A percentile compares a stretch with the other conserved stretches of the same genome.
phyloP scores from a whole-genome alignment of 2,797 vertebrate species.

The Vireo griseus region DNA sequence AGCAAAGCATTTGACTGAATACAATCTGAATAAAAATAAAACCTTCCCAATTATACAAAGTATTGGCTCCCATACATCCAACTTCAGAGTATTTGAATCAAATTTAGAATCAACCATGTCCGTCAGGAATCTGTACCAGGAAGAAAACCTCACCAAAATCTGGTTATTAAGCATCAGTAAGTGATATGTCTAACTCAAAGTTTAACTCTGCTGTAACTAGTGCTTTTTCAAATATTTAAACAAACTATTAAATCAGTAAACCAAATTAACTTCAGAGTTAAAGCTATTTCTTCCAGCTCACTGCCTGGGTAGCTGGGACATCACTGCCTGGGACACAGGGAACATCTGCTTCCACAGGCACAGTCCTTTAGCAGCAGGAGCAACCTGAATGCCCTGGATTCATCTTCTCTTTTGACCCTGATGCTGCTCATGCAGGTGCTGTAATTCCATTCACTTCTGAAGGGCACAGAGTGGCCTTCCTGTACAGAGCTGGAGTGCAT shows the following conservation, averaged over 20 bases:
- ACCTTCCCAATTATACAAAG: neutral
- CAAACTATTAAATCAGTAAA: neutral
- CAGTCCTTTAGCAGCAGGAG: neutral
- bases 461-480: neutral
- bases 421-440: rapidly evolving
- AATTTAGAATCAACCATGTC: neutral
- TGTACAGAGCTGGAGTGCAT: neutral
- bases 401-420: neutral
- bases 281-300: neutral
- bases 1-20: neutral
- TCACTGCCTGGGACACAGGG: rapidly evolving
- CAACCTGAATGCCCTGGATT: neutral
- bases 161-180: neutral
- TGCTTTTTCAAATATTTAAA: neutral
- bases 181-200: neutral
- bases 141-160: neutral
- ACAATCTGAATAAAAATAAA: neutral
- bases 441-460: neutral
- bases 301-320: neutral
- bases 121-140: neutral
- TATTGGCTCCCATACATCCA: neutral
- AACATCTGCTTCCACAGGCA: neutral
- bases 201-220: neutral
- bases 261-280: neutral
- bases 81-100: neutral